phyloP scores from a whole-genome alignment of 2,797 vertebrate genomes.

The Diplodus sargus region DNA sequence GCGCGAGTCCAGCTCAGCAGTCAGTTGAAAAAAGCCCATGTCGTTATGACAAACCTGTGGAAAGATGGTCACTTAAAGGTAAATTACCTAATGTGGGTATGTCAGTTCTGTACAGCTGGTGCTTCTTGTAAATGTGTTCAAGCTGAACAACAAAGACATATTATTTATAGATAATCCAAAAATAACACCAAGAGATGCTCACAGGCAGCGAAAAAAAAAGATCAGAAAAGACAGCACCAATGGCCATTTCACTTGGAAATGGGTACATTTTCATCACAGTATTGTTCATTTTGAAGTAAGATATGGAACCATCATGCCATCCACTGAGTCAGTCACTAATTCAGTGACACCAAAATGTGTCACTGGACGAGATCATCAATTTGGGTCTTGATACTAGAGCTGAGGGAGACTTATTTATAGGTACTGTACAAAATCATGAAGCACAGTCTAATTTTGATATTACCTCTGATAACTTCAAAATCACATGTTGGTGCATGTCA shows the following conservation, averaged over 20 bases:
- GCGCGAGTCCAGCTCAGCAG: rapidly evolving
- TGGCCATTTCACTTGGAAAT: background rate
- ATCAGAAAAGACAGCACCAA: background rate
- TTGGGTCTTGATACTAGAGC: background rate
- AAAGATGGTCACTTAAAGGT: constrained; percentile 4
- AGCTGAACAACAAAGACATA: background rate
- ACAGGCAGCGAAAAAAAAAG: background rate
- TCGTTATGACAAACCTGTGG: background rate
- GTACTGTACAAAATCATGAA: background rate
- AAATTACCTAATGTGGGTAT: background rate
- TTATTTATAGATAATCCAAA: background rate
- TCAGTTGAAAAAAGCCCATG: background rate
- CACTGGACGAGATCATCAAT: constrained; percentile 53
- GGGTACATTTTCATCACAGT: background rate
- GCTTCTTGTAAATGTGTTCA: background rate
- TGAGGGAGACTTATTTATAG: background rate
- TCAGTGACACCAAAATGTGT: constrained; percentile 34
- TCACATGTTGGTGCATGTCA: constrained; percentile 6
- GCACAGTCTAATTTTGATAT: background rate
- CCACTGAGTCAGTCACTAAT: constrained; percentile 25
- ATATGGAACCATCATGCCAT: background rate
- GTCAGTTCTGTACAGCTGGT: background rate
- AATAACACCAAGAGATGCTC: background rate
- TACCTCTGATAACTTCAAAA: background rate
- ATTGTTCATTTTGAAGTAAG: background rate